Evolutionary conservation across 53 echinoderm and acorn worm species (phyloP), one percentile per base, ranked within the genome.

Genomic region (Mesocentrotus franciscanus): DNA sequence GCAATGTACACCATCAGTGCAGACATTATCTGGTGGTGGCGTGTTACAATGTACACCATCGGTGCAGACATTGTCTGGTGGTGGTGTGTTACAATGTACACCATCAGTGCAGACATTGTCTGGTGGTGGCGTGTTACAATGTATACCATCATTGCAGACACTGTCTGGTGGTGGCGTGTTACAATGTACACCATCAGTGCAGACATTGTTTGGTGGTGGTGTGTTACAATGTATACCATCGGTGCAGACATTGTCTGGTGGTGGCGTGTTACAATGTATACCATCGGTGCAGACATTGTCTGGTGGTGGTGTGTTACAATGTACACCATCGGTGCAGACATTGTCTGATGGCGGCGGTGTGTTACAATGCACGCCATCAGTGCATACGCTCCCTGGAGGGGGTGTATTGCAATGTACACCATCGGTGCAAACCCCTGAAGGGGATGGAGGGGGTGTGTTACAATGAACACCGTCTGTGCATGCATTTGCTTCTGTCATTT

Each of bases 1-100:
- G 18, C 74, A 39, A 20, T 66, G 95, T 87, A 18, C 81, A 92
- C 29, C 95, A 83, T 93, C 96, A 20, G 29, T 10, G 71, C 83
- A 95, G 27, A 91, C 95, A 60, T 95, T 92, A 61, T 93, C 93
- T 39, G 97, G 97, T 57, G 97, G 97, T 85, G 98, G 98, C 4
- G 98, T 98, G 92, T 96, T 96, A 90, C 97, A 97, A 91, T 97
- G 96, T 17, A 96, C 89, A 24, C 99, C 99, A 97, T 99, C 99
- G 7, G 61, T 90, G 75, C 99, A 99, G 26, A 71, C 78, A 66
- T 20, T 34, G 68, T 95, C 95, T 58, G 96, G 96, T 36, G 96
- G 97, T 27, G 96, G 97, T 17, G 97, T 98, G 74, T 96, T 96
- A 60, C 97, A 97, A 42, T 96, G 90, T 30, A 75, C 60, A 59